A percentile compares a stretch with the other conserved stretches of the same genome.
Evolutionary conservation across 2,797 vertebrate species (phyloP).

Genomic region (Sebastiscus albofasciatus): DNA sequence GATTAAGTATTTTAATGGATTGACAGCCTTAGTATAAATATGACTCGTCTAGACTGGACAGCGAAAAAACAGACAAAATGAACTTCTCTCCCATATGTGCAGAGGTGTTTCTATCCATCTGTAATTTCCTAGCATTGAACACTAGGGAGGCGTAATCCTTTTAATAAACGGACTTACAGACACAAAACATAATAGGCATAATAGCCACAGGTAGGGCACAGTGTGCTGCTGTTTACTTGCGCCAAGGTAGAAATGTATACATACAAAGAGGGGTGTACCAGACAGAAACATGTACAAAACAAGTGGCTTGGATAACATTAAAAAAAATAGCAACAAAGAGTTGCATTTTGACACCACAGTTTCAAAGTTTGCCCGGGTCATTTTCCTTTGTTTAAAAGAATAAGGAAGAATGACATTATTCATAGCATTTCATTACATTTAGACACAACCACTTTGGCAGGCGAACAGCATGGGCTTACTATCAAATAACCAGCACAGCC

Average conservation of each 20-base stretch:
- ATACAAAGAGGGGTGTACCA: background rate
- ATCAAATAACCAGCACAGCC: conserved; percentile 34
- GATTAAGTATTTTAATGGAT: too few relatives aligned
- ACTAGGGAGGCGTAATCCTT: too few relatives aligned
- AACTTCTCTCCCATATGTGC: too few relatives aligned
- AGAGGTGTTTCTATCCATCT: too few relatives aligned
- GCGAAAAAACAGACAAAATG: too few relatives aligned
- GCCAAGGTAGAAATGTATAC: background rate
- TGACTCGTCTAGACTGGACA: too few relatives aligned
- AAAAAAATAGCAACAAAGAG: background rate
- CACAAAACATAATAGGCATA: too few relatives aligned
- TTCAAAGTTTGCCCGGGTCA: background rate
- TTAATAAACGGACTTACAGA: too few relatives aligned
- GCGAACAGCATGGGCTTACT: background rate
- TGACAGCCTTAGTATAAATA: too few relatives aligned
- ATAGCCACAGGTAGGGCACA: background rate
- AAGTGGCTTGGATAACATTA: background rate
- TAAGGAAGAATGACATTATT: conserved; percentile 21
- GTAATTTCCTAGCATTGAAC: too few relatives aligned
- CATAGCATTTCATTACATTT: conserved; percentile 29
- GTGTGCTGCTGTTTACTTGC: background rate
- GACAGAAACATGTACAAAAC: background rate
- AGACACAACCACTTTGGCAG: conserved; percentile 30
- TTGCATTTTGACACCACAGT: background rate
- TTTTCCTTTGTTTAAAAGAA: conserved; percentile 23